Evolutionary conservation across 1,140 invertebrate species (phyloP).

Genomic region (Bombus affinis): DNA sequence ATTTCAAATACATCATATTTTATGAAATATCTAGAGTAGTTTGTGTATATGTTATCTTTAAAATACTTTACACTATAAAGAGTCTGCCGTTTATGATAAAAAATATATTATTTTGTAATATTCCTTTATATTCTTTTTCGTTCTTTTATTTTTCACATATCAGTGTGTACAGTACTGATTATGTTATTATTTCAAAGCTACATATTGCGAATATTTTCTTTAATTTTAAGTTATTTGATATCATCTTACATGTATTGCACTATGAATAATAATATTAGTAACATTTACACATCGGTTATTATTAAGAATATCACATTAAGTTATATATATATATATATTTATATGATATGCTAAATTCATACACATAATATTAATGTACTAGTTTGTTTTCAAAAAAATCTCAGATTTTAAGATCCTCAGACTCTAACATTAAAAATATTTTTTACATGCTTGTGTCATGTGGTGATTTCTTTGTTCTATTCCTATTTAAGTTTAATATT

Average conservation of each 20-base stretch:
- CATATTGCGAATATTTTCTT: slow-evolving; percentile 26
- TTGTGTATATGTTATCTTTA: neutral
- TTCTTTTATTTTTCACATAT: neutral
- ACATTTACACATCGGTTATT: slow-evolving; percentile 14
- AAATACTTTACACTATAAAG: slow-evolving; percentile 13
- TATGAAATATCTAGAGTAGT: neutral
- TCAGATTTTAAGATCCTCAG: neutral
- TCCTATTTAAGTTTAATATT: neutral
- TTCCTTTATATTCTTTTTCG: neutral
- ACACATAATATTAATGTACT: neutral
- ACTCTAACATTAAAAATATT: slow-evolving; percentile 2
- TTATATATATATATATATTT: slow-evolving; percentile 8
- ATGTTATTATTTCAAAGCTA: neutral
- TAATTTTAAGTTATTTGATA: slow-evolving; percentile 23
- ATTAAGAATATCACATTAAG: slow-evolving; percentile 24
- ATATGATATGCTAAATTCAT: slow-evolving; percentile 19
- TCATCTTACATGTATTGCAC: neutral
- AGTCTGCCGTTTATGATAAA: neutral
- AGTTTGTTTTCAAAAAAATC: neutral
- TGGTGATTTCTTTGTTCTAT: neutral
- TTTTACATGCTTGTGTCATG: neutral
- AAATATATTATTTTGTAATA: slow-evolving; percentile 2
- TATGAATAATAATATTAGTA: slow-evolving; percentile 19
- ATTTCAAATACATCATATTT: neutral
- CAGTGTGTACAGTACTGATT: neutral